These are phyloP conservation scores for Valencia hispanica DNA, from an alignment of 2,797 vertebrate species.

Conservation along the genomic window DNA sequence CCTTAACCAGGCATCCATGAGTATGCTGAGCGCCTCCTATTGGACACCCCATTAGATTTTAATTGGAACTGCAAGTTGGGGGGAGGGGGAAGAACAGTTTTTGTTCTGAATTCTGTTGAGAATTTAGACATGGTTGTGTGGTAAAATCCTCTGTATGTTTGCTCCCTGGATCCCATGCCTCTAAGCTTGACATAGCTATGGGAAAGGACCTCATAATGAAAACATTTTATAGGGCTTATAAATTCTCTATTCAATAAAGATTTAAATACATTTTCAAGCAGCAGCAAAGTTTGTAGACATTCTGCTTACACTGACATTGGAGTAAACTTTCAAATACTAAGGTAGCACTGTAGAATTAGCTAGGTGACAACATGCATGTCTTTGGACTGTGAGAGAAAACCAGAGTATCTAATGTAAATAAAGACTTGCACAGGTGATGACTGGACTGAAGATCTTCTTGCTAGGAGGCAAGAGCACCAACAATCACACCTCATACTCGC, in stretches of 20 bases:
- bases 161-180: neutral
- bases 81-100: neutral
- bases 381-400: neutral
- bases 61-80: conserved; percentile 18
- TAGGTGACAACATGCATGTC: neutral
- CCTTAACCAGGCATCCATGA: conserved; percentile 24
- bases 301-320: neutral
- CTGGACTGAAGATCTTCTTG: neutral
- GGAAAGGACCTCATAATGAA: neutral
- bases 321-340: neutral
- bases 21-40: conserved; percentile 53
- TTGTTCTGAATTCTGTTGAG: neutral
- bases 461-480: neutral
- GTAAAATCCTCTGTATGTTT: neutral
- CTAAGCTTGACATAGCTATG: neutral
- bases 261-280: neutral
- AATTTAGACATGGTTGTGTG: neutral
- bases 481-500: neutral
- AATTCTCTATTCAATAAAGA: neutral
- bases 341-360: neutral
- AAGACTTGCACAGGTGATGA: neutral
- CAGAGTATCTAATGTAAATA: neutral
- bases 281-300: neutral
- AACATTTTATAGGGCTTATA: neutral
- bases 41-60: conserved; percentile 42